Conservation (phyloP, 2,113 vertebrate species). For the Arizona elegans region DNA sequence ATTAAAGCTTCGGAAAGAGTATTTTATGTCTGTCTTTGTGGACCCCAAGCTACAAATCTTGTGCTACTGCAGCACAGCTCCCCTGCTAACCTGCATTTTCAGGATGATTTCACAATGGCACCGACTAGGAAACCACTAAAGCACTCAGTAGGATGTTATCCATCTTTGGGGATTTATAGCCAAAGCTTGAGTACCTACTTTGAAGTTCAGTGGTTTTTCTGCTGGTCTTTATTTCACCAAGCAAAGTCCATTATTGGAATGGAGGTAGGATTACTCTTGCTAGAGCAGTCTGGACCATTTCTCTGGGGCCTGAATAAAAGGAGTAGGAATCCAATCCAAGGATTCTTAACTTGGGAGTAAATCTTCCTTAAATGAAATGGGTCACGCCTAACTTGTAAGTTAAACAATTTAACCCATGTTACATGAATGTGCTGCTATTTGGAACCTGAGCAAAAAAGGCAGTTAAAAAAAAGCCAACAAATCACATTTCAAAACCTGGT, state of each 20-base stretch:
- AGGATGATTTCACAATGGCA: slow-evolving; percentile 56
- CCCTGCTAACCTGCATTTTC: slow-evolving; percentile 46
- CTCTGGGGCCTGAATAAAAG: slow-evolving; percentile 1
- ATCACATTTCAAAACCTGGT: neutral
- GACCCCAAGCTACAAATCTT: slow-evolving; percentile 51
- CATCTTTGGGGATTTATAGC: slow-evolving; percentile 55
- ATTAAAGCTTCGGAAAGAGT: slow-evolving; percentile 35
- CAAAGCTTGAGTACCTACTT: slow-evolving; percentile 42
- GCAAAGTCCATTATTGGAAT: slow-evolving; percentile 19
- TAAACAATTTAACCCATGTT: neutral
- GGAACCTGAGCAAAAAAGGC: neutral
- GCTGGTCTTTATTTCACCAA: slow-evolving; percentile 43
- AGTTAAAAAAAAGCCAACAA: neutral
- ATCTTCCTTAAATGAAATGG: neutral
- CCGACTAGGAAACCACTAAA: slow-evolving; percentile 36
- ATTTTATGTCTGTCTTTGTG: slow-evolving; percentile 38
- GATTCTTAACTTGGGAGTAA: neutral
- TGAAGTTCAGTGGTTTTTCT: slow-evolving; percentile 27
- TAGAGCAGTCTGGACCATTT: slow-evolving; percentile 11
- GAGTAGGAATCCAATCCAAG: neutral
- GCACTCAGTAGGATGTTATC: slow-evolving; percentile 35
- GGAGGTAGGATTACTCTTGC: neutral
- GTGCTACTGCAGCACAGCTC: slow-evolving; percentile 33
- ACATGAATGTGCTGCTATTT: neutral
- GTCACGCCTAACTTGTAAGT: neutral